Percentiles rank a stretch among this genome's conserved stretches.
These are phyloP conservation scores for Varecia variegata DNA, from an alignment of 2,797 vertebrate species.

Conservation along the genomic window DNA sequence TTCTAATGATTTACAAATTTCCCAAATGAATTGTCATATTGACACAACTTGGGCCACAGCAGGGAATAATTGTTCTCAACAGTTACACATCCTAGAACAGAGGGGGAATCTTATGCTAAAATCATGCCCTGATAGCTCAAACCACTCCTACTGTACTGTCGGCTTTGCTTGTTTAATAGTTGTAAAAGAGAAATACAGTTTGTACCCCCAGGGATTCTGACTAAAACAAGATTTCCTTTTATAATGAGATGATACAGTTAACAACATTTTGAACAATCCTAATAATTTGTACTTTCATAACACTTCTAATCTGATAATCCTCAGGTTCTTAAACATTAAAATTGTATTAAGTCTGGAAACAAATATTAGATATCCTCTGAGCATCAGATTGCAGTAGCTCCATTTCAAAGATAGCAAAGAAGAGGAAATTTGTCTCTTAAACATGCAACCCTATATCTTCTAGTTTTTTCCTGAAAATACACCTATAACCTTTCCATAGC, in stretches of 20 bases:
- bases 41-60: conserved; percentile 78
- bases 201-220: conserved; percentile 13
- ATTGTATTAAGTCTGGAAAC: background rate
- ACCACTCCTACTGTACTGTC: background rate
- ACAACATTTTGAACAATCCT: conserved; percentile 27
- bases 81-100: conserved; percentile 67
- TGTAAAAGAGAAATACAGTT: conserved; percentile 61
- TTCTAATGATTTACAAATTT: conserved; percentile 83
- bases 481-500: background rate
- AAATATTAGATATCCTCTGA: background rate
- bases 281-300: conserved; percentile 40
- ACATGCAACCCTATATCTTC: background rate
- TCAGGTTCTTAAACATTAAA: background rate
- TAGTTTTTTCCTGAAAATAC: background rate
- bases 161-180: conserved; percentile 67
- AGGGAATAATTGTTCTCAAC: conserved; percentile 81
- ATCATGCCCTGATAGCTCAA: conserved; percentile 56
- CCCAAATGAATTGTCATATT: conserved; percentile 82
- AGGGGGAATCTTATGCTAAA: conserved; percentile 71
- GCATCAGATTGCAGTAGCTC: background rate
- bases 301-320: background rate
- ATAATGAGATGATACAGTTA: conserved; percentile 43
- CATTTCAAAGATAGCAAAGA: background rate
- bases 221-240: conserved; percentile 27
- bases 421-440: conserved; percentile 7